phyloP scores from a whole-genome alignment of 2,888 invertebrate genomes.

The Bedellia somnulentella region DNA sequence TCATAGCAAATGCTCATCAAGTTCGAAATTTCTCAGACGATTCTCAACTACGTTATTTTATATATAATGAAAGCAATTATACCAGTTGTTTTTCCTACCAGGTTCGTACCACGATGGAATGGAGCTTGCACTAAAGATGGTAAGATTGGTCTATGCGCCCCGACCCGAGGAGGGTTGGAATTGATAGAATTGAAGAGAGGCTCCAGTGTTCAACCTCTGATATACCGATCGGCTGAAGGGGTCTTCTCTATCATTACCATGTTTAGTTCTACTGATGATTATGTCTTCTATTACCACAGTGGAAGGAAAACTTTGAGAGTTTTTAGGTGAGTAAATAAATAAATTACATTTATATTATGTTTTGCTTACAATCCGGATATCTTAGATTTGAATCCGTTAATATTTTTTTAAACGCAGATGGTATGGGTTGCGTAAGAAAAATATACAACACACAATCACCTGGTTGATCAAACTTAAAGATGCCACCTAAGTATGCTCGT shows the following conservation, averaged over 20 bases:
- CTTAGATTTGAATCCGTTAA: too few species aligned
- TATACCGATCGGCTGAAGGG: constrained; percentile 94
- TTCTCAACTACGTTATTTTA: too few species aligned
- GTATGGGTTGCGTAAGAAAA: too few species aligned
- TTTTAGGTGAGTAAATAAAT: constrained; percentile 65
- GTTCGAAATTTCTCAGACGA: too few species aligned
- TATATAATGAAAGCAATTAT: not conserved
- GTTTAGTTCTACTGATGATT: constrained; percentile 92
- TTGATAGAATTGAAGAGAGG: constrained; percentile 90
- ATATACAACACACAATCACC: too few species aligned
- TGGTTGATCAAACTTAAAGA: too few species aligned
- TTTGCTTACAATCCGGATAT: not conserved
- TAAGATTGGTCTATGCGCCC: constrained; percentile 90
- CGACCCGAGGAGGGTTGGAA: constrained; percentile 90
- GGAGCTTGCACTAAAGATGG: constrained; percentile 86
- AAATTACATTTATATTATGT: not conserved
- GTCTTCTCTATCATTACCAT: constrained; percentile 94
- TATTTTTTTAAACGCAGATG: too few species aligned
- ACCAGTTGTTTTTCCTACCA: constrained; percentile 10
- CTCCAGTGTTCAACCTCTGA: constrained; percentile 83
- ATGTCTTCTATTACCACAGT: constrained; percentile 96
- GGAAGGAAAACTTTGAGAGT: constrained; percentile 92
- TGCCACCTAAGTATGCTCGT: too few species aligned
- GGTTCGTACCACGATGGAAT: constrained; percentile 87
- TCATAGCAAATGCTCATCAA: too few species aligned